These are phyloP conservation scores for Hippopotamus amphibius DNA, from an alignment of 2,113 vertebrate species.

Conservation along the genomic window DNA sequence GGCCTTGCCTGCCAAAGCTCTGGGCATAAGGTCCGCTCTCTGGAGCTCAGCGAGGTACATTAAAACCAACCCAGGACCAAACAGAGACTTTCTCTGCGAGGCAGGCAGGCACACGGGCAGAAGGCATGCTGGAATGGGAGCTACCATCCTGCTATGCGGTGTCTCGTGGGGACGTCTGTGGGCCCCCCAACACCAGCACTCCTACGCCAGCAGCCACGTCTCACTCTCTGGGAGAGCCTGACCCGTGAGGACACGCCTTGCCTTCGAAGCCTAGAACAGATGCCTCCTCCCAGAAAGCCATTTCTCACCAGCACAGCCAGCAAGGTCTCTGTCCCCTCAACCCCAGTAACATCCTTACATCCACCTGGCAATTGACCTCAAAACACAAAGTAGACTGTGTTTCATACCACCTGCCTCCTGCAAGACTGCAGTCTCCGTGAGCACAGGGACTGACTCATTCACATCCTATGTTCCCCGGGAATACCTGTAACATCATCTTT, in stretches of 20 bases:
- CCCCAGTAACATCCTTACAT: background rate
- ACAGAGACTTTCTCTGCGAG: background rate
- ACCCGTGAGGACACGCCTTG: background rate
- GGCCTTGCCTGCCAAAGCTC: background rate
- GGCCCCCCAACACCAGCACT: fast-evolving
- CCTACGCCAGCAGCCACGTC: fast-evolving
- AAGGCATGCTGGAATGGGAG: fast-evolving
- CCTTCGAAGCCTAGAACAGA: background rate
- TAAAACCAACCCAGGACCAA: background rate
- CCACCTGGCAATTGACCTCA: background rate
- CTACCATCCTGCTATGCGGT: fast-evolving
- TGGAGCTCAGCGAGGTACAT: background rate
- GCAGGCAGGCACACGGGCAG: background rate
- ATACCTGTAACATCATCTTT: fast-evolving
- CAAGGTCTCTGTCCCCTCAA: background rate
- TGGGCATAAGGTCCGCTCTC: background rate
- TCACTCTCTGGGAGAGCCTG: background rate
- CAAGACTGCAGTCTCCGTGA: background rate
- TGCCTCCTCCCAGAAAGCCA: background rate
- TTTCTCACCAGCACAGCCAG: background rate
- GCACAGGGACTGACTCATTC: background rate
- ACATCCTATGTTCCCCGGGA: background rate
- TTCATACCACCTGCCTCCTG: background rate
- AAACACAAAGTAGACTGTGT: background rate
- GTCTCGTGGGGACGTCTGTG: fast-evolving